These are phyloP conservation scores for Tachina fera DNA, from an alignment of 2,888 invertebrate species.

Conservation along the genomic window DNA sequence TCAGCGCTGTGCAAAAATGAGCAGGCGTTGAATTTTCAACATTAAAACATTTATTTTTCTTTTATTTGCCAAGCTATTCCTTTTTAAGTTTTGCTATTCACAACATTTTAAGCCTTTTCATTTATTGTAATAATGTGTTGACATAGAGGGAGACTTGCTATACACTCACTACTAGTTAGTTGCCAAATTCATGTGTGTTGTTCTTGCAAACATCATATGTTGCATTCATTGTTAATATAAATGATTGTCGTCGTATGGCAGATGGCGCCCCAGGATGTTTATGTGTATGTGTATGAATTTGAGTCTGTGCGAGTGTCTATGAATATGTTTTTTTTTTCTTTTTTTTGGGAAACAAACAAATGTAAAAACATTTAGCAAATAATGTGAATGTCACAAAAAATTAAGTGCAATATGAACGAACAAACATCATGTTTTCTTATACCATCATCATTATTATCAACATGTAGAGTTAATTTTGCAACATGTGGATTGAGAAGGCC, in stretches of 20 bases:
- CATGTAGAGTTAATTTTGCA: conserved; percentile 49
- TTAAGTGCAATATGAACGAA: conserved; percentile 69
- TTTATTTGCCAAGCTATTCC: conserved; percentile 6
- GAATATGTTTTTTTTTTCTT: neutral
- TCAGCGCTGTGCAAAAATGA: conserved; percentile 26
- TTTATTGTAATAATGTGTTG: conserved; percentile 58
- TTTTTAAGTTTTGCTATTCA: conserved; percentile 6
- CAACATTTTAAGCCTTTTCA: conserved; percentile 50
- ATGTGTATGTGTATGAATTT: neutral
- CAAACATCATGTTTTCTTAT: conserved; percentile 59
- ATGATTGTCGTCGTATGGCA: conserved; percentile 38
- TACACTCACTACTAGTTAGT: conserved; percentile 41
- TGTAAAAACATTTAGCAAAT: conserved; percentile 66
- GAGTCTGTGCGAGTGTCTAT: neutral
- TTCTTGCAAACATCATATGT: conserved; percentile 35
- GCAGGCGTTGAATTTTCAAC: conserved; percentile 54
- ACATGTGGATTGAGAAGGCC: conserved; percentile 39
- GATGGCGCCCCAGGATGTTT: conserved; percentile 63
- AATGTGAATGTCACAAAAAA: conserved; percentile 68
- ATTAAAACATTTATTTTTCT: conserved; percentile 21
- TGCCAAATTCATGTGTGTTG: conserved; percentile 50
- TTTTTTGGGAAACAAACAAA: conserved; percentile 32
- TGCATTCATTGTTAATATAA: conserved; percentile 48
- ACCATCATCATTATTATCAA: conserved; percentile 42
- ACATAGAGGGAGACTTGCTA: conserved; percentile 48